These are phyloP conservation scores for Onychorhynchus coronatus DNA, from an alignment of 2,113 vertebrate species.

Conservation along the genomic window DNA sequence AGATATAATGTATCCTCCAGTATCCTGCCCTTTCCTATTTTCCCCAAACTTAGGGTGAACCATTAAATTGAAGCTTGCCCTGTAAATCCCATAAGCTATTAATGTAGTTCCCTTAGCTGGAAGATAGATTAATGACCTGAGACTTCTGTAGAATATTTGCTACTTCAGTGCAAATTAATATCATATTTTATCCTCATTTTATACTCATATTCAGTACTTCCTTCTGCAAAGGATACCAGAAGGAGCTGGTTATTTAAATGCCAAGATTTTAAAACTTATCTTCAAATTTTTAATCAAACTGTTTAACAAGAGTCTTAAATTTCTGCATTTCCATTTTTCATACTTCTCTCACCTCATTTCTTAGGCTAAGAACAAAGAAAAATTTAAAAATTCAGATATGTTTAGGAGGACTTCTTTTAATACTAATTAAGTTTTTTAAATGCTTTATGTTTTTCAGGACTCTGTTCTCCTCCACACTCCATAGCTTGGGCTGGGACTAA, in stretches of 20 bases:
- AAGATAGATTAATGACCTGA: slow-evolving; percentile 53
- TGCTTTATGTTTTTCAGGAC: not conserved
- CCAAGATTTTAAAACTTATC: slow-evolving; percentile 12
- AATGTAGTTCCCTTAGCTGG: slow-evolving; percentile 31
- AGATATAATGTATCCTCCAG: not conserved
- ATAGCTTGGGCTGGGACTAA: not conserved
- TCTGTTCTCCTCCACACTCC: not conserved
- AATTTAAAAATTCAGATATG: not conserved
- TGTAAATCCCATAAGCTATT: slow-evolving; percentile 58
- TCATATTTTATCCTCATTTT: slow-evolving; percentile 49
- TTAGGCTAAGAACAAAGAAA: not conserved
- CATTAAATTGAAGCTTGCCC: slow-evolving; percentile 52
- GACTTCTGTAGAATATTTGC: slow-evolving; percentile 46
- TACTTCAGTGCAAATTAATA: slow-evolving; percentile 55
- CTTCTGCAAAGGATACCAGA: slow-evolving; percentile 23
- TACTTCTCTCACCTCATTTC: not conserved
- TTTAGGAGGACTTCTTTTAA: not conserved
- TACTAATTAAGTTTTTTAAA: not conserved
- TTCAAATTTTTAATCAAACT: slow-evolving; percentile 29
- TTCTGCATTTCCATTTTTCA: not conserved
- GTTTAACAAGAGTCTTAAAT: not conserved
- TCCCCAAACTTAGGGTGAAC: slow-evolving; percentile 38
- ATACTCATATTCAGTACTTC: not conserved
- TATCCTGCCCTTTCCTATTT: slow-evolving; percentile 24
- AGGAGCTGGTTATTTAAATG: slow-evolving; percentile 30